A percentile compares a stretch with the other conserved stretches of the same genome.
Conservation (phyloP, 2,797 vertebrate genomes). For the Allobates femoralis region DNA sequence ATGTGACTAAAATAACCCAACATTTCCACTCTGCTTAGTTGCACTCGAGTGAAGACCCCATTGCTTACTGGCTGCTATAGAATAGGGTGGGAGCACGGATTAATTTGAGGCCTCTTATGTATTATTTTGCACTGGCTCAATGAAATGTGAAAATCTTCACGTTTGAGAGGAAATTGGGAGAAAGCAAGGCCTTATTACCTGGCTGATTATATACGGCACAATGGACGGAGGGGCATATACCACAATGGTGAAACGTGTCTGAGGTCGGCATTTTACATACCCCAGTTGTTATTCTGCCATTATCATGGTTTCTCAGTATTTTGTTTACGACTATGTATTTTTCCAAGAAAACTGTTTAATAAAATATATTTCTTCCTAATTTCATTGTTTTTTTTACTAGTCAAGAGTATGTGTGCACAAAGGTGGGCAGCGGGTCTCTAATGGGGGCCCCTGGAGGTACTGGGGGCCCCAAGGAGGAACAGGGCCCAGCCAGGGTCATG, state of each 20-base stretch:
- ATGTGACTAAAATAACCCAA: not conserved
- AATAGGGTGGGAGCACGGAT: not conserved
- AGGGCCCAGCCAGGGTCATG: too few relatives aligned
- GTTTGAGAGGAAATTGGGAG: not conserved
- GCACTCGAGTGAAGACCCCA: not conserved
- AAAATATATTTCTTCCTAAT: slow-evolving; percentile 23
- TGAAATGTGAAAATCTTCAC: not conserved
- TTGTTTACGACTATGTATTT: slow-evolving; percentile 16
- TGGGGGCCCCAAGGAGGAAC: too few relatives aligned
- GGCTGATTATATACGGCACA: not conserved
- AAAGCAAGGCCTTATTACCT: not conserved
- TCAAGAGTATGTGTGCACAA: not conserved
- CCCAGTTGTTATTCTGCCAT: not conserved
- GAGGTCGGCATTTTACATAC: not conserved
- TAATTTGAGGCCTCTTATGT: not conserved
- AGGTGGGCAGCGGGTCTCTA: too few relatives aligned
- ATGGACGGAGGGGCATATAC: not conserved
- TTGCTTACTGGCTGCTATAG: not conserved
- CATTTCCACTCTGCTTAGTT: not conserved
- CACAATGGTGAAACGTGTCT: not conserved
- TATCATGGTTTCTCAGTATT: slow-evolving; percentile 32
- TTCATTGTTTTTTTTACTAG: not conserved
- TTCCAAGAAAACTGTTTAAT: slow-evolving; percentile 14
- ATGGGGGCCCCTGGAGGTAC: too few relatives aligned
- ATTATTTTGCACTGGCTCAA: not conserved